phyloP scores from a whole-genome alignment of 2,113 vertebrate species.

The Polypterus bichir region DNA sequence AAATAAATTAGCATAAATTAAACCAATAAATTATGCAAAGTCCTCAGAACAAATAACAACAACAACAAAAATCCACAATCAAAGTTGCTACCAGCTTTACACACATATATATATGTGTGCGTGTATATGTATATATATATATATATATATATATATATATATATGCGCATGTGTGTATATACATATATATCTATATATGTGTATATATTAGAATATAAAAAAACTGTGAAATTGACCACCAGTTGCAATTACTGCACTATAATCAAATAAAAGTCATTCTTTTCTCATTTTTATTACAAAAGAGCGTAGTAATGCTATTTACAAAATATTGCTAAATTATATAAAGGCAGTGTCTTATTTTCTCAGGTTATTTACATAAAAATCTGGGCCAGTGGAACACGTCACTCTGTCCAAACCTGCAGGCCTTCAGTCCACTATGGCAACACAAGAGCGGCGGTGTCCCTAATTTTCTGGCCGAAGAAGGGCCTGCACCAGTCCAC shows the following conservation, averaged over 20 bases:
- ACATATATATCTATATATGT: slow-evolving; percentile 11
- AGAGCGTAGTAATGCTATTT: slow-evolving; percentile 88
- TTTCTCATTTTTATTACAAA: slow-evolving; percentile 70
- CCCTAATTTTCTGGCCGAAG: too few species aligned
- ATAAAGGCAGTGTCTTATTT: slow-evolving; percentile 90
- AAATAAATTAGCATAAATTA: slow-evolving; percentile 99
- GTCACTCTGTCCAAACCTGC: slow-evolving; percentile 1
- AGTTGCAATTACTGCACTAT: slow-evolving; percentile 66
- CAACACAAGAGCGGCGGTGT: too few species aligned
- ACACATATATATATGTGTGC: slow-evolving; percentile 22
- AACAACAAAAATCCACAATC: slow-evolving; percentile 71
- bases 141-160: slow-evolving; percentile 13
- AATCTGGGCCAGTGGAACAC: slow-evolving; percentile 43
- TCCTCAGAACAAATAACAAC: slow-evolving; percentile 87
- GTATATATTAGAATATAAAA: slow-evolving; percentile 40
- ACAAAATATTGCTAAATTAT: slow-evolving; percentile 98
- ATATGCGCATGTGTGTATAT: slow-evolving; percentile 7
- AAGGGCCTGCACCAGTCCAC: too few species aligned
- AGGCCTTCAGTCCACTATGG: too few species aligned
- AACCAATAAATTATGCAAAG: slow-evolving; percentile 99
- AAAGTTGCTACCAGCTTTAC: slow-evolving; percentile 71
- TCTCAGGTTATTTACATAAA: slow-evolving; percentile 72
- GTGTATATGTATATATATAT: slow-evolving; percentile 4
- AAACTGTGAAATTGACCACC: slow-evolving; percentile 63
- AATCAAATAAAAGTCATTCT: slow-evolving; percentile 61